Conservation (phyloP, 2,113 vertebrate genomes). For the Ceratotherium simum region DNA sequence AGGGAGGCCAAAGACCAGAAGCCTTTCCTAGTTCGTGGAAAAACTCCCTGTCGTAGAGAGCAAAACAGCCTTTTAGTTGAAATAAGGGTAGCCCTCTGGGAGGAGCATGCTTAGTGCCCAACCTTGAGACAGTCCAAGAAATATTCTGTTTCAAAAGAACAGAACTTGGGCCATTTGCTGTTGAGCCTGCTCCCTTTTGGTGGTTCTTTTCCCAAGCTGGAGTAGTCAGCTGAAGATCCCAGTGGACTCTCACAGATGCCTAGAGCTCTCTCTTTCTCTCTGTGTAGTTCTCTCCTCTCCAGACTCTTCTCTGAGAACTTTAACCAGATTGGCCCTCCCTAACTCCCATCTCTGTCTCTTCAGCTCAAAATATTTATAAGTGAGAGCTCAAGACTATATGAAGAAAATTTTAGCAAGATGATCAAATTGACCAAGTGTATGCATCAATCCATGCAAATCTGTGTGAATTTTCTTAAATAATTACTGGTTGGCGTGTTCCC, state of each 20-base stretch:
- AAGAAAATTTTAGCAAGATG: neutral
- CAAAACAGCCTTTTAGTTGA: neutral
- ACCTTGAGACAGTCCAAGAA: neutral
- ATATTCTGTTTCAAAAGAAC: neutral
- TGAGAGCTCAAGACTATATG: neutral
- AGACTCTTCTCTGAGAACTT: neutral
- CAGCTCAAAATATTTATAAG: neutral
- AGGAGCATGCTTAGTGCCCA: neutral
- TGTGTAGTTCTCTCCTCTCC: neutral
- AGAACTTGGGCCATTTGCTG: neutral
- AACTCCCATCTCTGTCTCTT: neutral
- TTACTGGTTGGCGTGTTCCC: neutral
- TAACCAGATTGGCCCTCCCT: neutral
- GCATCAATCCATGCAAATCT: neutral
- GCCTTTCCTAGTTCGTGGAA: neutral
- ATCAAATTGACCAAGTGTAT: neutral
- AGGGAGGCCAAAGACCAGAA: neutral
- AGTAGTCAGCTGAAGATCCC: neutral
- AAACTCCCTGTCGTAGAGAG: neutral
- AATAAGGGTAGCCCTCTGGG: neutral
- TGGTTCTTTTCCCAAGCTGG: neutral
- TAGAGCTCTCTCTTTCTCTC: neutral
- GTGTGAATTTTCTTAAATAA: neutral
- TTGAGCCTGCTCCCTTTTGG: neutral
- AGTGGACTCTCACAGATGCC: neutral